phyloP scores from a whole-genome alignment of 2,888 invertebrate species.

The Gymnoscelis rufifasciata region DNA sequence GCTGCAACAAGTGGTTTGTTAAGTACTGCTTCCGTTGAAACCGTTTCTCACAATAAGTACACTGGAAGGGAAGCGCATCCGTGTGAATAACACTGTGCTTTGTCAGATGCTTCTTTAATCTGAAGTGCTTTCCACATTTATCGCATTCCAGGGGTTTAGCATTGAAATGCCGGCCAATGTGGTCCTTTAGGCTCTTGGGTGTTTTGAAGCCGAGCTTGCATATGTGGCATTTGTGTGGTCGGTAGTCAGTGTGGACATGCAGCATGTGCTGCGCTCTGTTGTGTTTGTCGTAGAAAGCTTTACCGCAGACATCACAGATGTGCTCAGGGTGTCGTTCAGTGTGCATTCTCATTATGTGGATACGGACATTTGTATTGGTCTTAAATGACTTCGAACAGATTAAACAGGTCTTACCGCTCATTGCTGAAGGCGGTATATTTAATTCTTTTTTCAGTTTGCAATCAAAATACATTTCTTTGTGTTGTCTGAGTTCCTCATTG shows the following conservation, averaged over 20 bases:
- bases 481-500: constrained; percentile 3
- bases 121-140: constrained; percentile 48
- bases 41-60: constrained; percentile 83
- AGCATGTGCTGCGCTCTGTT: constrained; percentile 78
- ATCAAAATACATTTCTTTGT: constrained; percentile 2
- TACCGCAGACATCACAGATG: constrained; percentile 79
- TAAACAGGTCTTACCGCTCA: constrained; percentile 8
- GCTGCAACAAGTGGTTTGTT: constrained; percentile 57
- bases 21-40: constrained; percentile 70
- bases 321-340: constrained; percentile 52
- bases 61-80: constrained; percentile 83
- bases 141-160: constrained; percentile 49
- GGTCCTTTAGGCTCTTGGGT: constrained; percentile 35
- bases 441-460: constrained; percentile 2
- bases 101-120: constrained; percentile 57
- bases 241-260: constrained; percentile 58
- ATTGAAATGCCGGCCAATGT: constrained; percentile 46
- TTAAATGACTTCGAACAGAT: constrained; percentile 12
- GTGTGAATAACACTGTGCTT: constrained; percentile 85
- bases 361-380: constrained; percentile 2
- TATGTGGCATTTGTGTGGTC: constrained; percentile 56
- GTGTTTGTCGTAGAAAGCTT: constrained; percentile 79
- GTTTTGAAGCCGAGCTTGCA: constrained; percentile 53
- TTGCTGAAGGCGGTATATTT: neutral
- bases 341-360: constrained; percentile 10